phyloP scores from a whole-genome alignment of 2,888 invertebrate species.

The Hyalella azteca region DNA sequence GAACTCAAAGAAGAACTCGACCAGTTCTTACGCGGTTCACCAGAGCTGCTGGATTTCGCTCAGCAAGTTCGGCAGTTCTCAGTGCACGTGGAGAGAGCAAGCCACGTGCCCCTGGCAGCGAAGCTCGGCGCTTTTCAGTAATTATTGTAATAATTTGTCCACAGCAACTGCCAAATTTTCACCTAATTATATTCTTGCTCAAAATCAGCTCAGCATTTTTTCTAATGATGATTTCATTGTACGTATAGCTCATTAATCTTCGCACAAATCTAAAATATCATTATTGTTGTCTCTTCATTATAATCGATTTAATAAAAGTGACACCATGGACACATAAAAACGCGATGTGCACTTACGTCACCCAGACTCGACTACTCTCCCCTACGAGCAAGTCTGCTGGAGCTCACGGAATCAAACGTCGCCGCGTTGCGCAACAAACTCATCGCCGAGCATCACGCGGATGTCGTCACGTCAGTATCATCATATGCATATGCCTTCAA shows the following conservation, averaged over 20 bases:
- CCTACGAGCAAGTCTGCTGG: conserved; percentile 51
- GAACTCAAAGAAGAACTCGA: conserved; percentile 46
- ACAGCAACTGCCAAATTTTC: neutral
- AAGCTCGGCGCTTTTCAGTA: conserved; percentile 52
- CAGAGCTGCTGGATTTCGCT: conserved; percentile 47
- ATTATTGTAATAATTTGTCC: neutral
- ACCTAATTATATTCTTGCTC: too few species aligned
- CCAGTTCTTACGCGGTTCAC: conserved; percentile 41
- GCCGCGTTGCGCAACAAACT: conserved; percentile 44
- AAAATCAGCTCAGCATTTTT: too few species aligned
- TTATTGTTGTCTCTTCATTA: too few species aligned
- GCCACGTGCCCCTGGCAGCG: conserved; percentile 52
- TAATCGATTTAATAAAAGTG: too few species aligned
- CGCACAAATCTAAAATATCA: too few species aligned
- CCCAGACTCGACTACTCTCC: conserved; percentile 52
- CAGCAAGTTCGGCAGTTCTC: conserved; percentile 46
- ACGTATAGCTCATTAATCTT: too few species aligned
- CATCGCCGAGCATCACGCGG: conserved; percentile 49
- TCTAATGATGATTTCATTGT: too few species aligned
- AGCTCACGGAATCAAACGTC: conserved; percentile 46
- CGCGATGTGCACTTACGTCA: neutral
- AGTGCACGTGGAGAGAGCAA: conserved; percentile 51
- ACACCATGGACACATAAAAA: too few species aligned
- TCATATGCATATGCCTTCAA: too few species aligned
- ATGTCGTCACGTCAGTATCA: conserved; percentile 43